phyloP scores from a whole-genome alignment of 2,888 invertebrate genomes.

The Netelia fuscicornis region DNA sequence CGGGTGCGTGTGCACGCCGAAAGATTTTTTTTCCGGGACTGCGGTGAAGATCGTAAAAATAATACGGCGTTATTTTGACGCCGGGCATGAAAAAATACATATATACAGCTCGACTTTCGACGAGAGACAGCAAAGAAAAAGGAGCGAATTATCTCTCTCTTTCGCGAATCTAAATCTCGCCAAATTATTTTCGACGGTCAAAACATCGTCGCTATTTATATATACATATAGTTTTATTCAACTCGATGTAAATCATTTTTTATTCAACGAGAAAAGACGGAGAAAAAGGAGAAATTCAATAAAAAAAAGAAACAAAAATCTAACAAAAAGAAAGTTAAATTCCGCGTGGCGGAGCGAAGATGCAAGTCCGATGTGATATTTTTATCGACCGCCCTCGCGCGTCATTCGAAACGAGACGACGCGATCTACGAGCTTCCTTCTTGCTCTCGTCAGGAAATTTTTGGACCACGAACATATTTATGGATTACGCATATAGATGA shows the following conservation, averaged over 20 bases:
- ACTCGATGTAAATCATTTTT: constrained; percentile 40
- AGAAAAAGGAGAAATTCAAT: background rate
- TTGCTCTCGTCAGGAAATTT: constrained; percentile 46
- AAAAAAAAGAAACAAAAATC: background rate
- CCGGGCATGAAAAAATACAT: constrained; percentile 49
- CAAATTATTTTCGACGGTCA: constrained; percentile 27
- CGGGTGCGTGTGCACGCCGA: constrained; percentile 38
- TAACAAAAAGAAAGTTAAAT: constrained; percentile 6
- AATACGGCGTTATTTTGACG: constrained; percentile 65
- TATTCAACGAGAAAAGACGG: constrained; percentile 7
- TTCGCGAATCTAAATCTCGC: constrained; percentile 42
- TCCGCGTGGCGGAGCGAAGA: constrained; percentile 15
- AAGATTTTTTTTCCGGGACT: constrained; percentile 30
- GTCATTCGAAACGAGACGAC: constrained; percentile 58
- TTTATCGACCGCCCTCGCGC: constrained; percentile 63
- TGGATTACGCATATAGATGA: background rate
- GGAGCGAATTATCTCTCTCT: constrained; percentile 51
- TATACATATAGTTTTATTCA: constrained; percentile 15
- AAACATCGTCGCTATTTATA: constrained; percentile 6
- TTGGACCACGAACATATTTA: constrained; percentile 43
- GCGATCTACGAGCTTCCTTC: constrained; percentile 46
- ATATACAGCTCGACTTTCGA: constrained; percentile 3
- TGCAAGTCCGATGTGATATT: constrained; percentile 52
- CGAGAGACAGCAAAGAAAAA: constrained; percentile 21
- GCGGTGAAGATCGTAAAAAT: constrained; percentile 57